Percentiles rank a stretch among this genome's conserved stretches.
phyloP scores from a whole-genome alignment of 2,797 vertebrate genomes.

The Schizopygopsis malacanthus region DNA sequence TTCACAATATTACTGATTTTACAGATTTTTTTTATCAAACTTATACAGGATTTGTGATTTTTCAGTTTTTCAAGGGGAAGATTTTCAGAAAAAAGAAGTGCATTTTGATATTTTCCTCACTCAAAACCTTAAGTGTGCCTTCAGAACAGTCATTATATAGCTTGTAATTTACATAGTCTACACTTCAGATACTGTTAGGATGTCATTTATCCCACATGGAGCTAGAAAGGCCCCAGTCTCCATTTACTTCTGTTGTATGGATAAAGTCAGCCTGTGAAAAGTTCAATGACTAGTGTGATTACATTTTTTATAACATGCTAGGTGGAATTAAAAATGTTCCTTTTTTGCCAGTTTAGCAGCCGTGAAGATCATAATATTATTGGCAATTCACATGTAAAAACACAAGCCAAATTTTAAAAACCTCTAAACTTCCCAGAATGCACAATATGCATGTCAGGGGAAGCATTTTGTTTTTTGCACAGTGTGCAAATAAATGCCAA shows the following conservation, averaged over 20 bases:
- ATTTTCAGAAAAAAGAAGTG: too few species aligned
- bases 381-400: neutral
- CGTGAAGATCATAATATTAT: neutral
- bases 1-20: too few species aligned
- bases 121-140: neutral
- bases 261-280: neutral
- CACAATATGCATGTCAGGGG: neutral
- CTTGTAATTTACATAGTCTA: neutral
- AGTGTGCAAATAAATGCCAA: slow-evolving; percentile 48
- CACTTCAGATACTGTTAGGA: neutral
- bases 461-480: slow-evolving; percentile 42
- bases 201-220: neutral
- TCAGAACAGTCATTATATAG: neutral
- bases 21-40: too few species aligned
- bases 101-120: neutral
- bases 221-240: neutral
- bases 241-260: neutral
- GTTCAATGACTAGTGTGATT: neutral
- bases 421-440: neutral
- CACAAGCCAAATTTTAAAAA: neutral
- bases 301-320: neutral
- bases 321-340: neutral
- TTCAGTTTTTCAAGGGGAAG: too few species aligned
- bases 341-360: neutral
- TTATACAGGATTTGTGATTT: too few species aligned